Base-by-base conservation (phyloP, 2,113 vertebrate species). In the Oncorhynchus gorbuscha region DNA sequence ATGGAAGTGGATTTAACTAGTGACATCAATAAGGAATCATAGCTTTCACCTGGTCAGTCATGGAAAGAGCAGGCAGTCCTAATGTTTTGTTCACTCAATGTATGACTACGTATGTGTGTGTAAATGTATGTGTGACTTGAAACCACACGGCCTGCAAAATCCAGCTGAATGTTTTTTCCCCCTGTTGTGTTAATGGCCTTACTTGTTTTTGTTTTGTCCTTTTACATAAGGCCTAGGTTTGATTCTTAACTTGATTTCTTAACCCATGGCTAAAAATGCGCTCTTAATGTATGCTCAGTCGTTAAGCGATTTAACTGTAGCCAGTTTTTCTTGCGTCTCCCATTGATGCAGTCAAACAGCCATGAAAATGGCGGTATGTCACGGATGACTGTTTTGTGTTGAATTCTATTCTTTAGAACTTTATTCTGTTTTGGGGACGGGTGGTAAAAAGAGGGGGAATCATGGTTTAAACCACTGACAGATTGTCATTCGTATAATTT, bases 81-180 rank as follows among this genome's bases (percentile, higher is more conserved):
- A 45, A 45, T 45, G 39, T 45, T 45, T 45, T 45, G 39, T 45
- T 12, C 39, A 45, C 39, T 45, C 9, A 45, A 0, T 45, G 8
- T 45, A 82, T 81, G 72, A 84, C 73, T 81, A 32, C 32, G 32
- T 32, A 5, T 32, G 32, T 7, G 32, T 26, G 26, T 26, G 26
- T 26, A 26, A 26, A 26, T 35, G 32, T 35, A 6, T 35, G 32
- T 35, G 32, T 84, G 77, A 93, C 91, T 92, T 91, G 92, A 90
- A 90, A 73, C 92, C 95, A 93, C 93, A 95, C 94, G 92, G 89
- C 93, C 91, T 92, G 93, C 94, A 90, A 93, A 94, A 91, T 92
- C 91, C 90, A 76, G 80, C 85, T 88, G 87, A 91, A 89, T 84
- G 85, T 92, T 91, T 24, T 35, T 76, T 20, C 18, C 78, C 87